Evolutionary conservation across 2,113 vertebrate genomes (phyloP).

Genomic region (Panthera tigris): DNA sequence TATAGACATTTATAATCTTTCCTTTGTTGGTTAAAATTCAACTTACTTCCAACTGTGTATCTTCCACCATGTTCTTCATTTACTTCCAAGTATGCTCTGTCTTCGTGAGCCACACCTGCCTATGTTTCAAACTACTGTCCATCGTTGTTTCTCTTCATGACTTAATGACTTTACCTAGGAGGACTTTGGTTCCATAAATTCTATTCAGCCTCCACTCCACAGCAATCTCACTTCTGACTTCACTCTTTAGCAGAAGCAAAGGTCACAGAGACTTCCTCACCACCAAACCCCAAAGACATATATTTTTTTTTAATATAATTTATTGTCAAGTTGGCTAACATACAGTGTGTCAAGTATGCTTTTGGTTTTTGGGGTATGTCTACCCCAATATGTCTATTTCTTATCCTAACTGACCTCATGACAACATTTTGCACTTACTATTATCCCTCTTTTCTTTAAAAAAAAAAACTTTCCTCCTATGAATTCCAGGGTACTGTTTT

Average conservation of each 20-base stretch:
- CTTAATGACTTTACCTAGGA: not conserved
- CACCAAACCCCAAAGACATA: not conserved
- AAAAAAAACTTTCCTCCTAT: not conserved
- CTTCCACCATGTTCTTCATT: not conserved
- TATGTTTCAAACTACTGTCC: not conserved
- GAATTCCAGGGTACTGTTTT: not conserved
- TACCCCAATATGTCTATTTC: not conserved
- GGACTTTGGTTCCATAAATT: not conserved
- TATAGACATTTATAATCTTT: not conserved
- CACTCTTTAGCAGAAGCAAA: not conserved
- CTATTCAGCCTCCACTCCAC: not conserved
- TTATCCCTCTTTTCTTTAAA: not conserved
- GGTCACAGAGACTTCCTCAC: not conserved
- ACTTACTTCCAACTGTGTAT: conserved; percentile 1
- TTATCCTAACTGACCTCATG: not conserved
- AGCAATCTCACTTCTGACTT: not conserved
- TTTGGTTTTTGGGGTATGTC: no score
- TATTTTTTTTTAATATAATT: no score
- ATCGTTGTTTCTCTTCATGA: not conserved
- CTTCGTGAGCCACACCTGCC: not conserved
- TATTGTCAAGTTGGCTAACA: no score
- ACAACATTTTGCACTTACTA: not conserved
- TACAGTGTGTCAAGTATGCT: no score
- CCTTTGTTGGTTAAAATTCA: conserved; percentile 2
- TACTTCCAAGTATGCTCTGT: not conserved